Evolutionary conservation across 2,888 invertebrate genomes (phyloP), one percentile per base, ranked within the genome.

Genomic region (Epistrophella euchroma): DNA sequence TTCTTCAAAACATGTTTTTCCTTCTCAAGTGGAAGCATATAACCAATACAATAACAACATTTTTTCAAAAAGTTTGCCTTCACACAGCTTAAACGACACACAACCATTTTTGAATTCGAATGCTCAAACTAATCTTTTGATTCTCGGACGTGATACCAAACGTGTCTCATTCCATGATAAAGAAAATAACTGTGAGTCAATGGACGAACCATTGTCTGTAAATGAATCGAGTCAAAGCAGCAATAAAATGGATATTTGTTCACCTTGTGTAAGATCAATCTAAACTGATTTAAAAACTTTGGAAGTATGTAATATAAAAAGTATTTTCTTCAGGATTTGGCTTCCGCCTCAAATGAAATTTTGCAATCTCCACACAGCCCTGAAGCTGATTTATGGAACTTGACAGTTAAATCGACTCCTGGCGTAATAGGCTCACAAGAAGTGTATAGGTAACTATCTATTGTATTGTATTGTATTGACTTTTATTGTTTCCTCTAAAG

Each of bases 361-460:
- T 93, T 97, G 90, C 95, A 96, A 90, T 95, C 96, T 90, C 96
- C 96, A 75, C 94, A 95, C 88, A 95, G 96, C 58, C 96, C 97
- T 6, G 92, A 93, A 88, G 89, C 93, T 56, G 92, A 92, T 64
- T 90, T 91, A 50, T 93, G 93, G 93, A 92, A 92, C 82, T 91
- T 91, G 58, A 88, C 90, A 17, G 90, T 91, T 74, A 93, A 94
- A 88, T 96, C 96, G 90, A 98, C 98, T 80, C 98, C 98, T 28
- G 98, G 98, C 88, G 99, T 99, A 74, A 98, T 99, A 91, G 99
- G 99, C 88, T 97, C 98, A 81, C 99, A 99, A 93, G 99, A 99
- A 93, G 97, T 99, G 73, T 99, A 99, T 93, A 95, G 96, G 96
- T 96, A 91, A 91, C 28, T 15, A 3, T 9, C 15, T 25, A 28